Conservation (phyloP, 2,797 vertebrate genomes). For the Denticeps clupeoides region DNA sequence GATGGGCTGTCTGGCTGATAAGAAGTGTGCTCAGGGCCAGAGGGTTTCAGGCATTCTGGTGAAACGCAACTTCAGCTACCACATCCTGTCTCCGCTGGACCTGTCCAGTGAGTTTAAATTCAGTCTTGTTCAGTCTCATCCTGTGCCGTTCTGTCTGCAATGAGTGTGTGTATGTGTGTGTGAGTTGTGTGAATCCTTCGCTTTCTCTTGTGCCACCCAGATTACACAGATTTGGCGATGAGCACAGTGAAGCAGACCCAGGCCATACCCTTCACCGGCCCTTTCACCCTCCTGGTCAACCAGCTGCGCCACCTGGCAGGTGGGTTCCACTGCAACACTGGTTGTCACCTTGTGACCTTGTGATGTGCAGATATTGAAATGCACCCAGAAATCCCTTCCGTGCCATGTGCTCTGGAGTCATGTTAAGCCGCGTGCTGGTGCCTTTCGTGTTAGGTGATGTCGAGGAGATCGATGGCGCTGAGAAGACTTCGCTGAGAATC, state of each 20-base stretch:
- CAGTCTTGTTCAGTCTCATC: background rate
- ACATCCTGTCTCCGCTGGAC: constrained; percentile 84
- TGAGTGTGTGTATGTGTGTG: background rate
- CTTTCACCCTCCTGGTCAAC: constrained; percentile 74
- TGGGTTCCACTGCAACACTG: constrained; percentile 21
- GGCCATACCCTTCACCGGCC: constrained; percentile 78
- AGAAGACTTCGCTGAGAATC: constrained; percentile 79
- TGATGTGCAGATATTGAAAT: too few species aligned
- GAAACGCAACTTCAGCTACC: constrained; percentile 94
- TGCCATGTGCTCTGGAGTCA: too few species aligned
- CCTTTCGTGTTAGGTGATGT: constrained; percentile 59
- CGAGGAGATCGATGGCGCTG: constrained; percentile 80
- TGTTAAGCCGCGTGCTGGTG: background rate
- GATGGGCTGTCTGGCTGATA: constrained; percentile 88
- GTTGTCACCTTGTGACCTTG: too few species aligned
- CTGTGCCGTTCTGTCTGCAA: constrained; percentile 5
- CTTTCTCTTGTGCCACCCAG: constrained; percentile 42
- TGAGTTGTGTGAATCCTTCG: background rate
- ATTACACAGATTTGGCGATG: constrained; percentile 85
- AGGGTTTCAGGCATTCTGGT: constrained; percentile 90
- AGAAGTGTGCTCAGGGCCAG: constrained; percentile 81
- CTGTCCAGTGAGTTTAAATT: constrained; percentile 85
- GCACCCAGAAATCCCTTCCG: background rate
- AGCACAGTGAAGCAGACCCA: constrained; percentile 88
- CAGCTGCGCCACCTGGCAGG: constrained; percentile 82